A percentile compares a stretch with the other conserved stretches of the same genome.
Evolutionary conservation across 2,888 invertebrate species (phyloP).

Genomic region (Napeogenes sylphis): DNA sequence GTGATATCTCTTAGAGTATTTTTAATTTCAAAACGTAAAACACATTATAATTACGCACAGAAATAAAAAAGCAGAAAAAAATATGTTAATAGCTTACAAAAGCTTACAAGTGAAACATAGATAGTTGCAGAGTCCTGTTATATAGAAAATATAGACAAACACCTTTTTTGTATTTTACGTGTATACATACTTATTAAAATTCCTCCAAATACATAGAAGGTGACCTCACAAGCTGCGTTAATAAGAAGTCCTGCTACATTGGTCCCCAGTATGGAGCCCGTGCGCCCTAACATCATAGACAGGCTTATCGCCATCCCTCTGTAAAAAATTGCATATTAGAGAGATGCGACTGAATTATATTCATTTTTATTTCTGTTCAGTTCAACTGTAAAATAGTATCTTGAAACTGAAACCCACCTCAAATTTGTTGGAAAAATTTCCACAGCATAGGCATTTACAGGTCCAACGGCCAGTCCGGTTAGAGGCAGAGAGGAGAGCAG

Average conservation of each 20-base stretch:
- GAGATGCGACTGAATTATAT: background rate
- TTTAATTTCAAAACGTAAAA: too few relatives aligned
- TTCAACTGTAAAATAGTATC: too few relatives aligned
- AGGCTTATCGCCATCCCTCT: slow-evolving; percentile 81
- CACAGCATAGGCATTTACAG: slow-evolving; percentile 66
- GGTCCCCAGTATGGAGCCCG: slow-evolving; percentile 80
- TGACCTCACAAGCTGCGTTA: slow-evolving; percentile 77
- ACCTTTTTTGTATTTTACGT: background rate
- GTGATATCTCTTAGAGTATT: too few relatives aligned
- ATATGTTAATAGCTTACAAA: too few relatives aligned
- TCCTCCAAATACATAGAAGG: slow-evolving; percentile 79
- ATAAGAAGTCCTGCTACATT: slow-evolving; percentile 79
- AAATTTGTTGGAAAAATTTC: slow-evolving; percentile 69
- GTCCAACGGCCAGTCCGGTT: slow-evolving; percentile 59
- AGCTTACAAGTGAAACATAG: too few relatives aligned
- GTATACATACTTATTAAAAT: slow-evolving; percentile 63
- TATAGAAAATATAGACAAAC: background rate
- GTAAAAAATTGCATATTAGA: slow-evolving; percentile 33
- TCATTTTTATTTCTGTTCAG: background rate
- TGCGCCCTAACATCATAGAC: slow-evolving; percentile 78
- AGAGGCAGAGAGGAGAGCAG: slow-evolving; percentile 58
- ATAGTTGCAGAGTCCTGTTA: too few relatives aligned
- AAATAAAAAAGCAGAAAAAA: too few relatives aligned
- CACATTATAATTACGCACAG: too few relatives aligned
- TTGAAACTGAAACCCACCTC: slow-evolving; percentile 58